Conservation (phyloP, 2,113 vertebrate genomes). For the Rana temporaria region DNA sequence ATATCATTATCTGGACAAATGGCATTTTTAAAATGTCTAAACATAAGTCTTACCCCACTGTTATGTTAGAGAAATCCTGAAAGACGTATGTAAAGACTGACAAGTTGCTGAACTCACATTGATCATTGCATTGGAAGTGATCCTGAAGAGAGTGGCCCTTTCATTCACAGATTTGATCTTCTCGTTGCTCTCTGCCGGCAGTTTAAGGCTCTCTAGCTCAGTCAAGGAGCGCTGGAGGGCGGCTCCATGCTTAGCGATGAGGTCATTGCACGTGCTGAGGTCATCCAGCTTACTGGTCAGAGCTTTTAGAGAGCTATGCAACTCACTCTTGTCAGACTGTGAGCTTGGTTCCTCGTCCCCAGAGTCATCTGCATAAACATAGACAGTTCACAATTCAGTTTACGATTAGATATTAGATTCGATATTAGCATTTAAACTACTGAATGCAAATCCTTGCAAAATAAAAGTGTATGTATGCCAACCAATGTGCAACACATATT, state of each 20-base stretch:
- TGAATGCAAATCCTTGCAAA: background rate
- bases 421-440: background rate
- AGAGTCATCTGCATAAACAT: constrained; percentile 87
- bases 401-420: background rate
- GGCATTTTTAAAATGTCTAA: too few relatives aligned
- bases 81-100: too few relatives aligned
- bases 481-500: too few relatives aligned
- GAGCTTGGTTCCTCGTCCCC: constrained; percentile 90
- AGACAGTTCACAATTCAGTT: background rate
- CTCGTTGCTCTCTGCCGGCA: constrained; percentile 86
- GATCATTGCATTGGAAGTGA: constrained; percentile 99
- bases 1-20: too few relatives aligned
- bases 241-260: constrained; percentile 94
- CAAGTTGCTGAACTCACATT: constrained; percentile 71
- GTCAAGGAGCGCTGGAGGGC: constrained; percentile 94
- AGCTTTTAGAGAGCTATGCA: constrained; percentile 85
- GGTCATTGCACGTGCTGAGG: constrained; percentile 93
- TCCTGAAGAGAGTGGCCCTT: constrained; percentile 95
- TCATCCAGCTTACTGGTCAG: constrained; percentile 92
- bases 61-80: too few relatives aligned
- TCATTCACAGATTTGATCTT: constrained; percentile 95
- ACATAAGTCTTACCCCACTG: too few relatives aligned
- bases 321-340: constrained; percentile 89
- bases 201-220: constrained; percentile 88
- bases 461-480: too few relatives aligned